A percentile compares a stretch with the other conserved stretches of the same genome.
These are phyloP conservation scores for Platyscapa corneri DNA, from an alignment of 1,140 invertebrate species.

Conservation along the genomic window DNA sequence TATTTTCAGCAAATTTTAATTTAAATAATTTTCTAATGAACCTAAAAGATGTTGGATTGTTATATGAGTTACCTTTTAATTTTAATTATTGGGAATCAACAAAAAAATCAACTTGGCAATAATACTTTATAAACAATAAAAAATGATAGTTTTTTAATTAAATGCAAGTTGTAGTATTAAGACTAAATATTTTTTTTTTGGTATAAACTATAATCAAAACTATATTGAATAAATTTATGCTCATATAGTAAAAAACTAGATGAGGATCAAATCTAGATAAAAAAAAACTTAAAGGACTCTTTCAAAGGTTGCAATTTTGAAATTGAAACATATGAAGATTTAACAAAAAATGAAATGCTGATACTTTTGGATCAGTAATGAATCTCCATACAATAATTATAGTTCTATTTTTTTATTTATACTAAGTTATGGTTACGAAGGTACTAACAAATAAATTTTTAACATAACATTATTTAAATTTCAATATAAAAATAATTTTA, in stretches of 20 bases:
- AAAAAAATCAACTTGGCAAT: constrained; percentile 3
- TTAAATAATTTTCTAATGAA: constrained; percentile 30
- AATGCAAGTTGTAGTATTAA: neutral
- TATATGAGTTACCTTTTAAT: constrained; percentile 36
- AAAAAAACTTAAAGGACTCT: constrained; percentile 22
- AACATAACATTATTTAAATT: constrained; percentile 1
- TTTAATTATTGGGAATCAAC: constrained; percentile 33
- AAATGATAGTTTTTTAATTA: neutral
- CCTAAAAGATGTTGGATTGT: constrained; percentile 26
- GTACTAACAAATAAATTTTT: constrained; percentile 14
- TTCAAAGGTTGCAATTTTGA: constrained; percentile 43
- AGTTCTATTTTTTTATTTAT: constrained; percentile 44
- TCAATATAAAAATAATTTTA: constrained; percentile 1
- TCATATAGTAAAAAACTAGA: constrained; percentile 28
- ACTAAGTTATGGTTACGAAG: constrained; percentile 47
- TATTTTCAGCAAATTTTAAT: constrained; percentile 31
- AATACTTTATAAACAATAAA: neutral
- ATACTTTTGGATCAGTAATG: constrained; percentile 16
- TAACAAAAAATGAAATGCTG: constrained; percentile 37
- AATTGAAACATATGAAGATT: constrained; percentile 24
- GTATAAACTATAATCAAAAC: neutral
- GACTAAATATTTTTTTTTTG: neutral
- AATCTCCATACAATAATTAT: constrained; percentile 30
- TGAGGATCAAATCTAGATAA: constrained; percentile 32
- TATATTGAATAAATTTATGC: constrained; percentile 6